Base-by-base conservation (phyloP, 2,797 vertebrate genomes). In the Crossoptilon crossoptilon region DNA sequence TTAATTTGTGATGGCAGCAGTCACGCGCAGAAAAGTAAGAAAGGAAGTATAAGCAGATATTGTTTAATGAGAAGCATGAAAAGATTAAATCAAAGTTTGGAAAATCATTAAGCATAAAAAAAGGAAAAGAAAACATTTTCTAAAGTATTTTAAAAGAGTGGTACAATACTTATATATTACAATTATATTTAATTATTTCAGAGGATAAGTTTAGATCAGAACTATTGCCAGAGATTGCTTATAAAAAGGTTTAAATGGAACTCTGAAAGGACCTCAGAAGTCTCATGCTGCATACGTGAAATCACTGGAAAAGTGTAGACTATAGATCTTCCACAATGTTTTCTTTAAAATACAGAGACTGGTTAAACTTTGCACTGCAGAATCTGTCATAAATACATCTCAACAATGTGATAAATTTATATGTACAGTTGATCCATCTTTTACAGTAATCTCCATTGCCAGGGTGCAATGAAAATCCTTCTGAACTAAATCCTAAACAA, bases 11-110 rank as follows among this genome's bases (percentile, higher is more conserved):
- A 21, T 72, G 94, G 86, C 67, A 94, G 81, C 78, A 81, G 67
- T 16, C 90, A 92, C 63, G 2, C 86, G 82, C 90, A 72, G 84
- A 89, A 95, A 97, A 95, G 89, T 62, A 92, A 92, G 73, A 74
- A 77, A 64, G 7, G 37, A 84, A 89, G 70, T 67, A 89, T 43
- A 62, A 93, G 60, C 62, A 80, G 75, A 59, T 73, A 68, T 66
- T 89, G 23, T 3, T 86, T 95, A 91, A 94, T 48, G 73, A 86
- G 88, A 94, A 95, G 48, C 69, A 94, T 0, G 0, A 70, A n/a
- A 86, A 93, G 73, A 92, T 88, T 86, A 87, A 89, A 89, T 72
- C 56, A 60, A 83, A 24, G 62, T 59, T 59, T 83, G 66, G 63
- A 85, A 85, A 69, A 56, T 41, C 70, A 63, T 62, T 68, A 86